A percentile compares a stretch with the other conserved stretches of the same genome.
Conservation (phyloP, 2,113 vertebrate species). For the Grus americana region DNA sequence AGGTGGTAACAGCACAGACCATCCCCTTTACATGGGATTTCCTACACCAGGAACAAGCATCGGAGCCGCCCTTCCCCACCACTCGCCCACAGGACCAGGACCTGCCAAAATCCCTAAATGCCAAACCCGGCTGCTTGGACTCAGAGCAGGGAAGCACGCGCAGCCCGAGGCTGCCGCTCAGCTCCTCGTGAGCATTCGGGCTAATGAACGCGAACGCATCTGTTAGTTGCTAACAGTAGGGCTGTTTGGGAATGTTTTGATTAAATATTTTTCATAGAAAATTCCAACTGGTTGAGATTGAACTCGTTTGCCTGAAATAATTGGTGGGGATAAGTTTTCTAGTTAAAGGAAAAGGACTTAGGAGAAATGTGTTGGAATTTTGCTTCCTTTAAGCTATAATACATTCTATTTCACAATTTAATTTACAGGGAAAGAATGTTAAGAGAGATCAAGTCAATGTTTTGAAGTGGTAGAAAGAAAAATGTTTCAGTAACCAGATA, state of each 20-base stretch:
- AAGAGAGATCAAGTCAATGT: background rate
- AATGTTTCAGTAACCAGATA: background rate
- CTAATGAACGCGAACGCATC: background rate
- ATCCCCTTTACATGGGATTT: background rate
- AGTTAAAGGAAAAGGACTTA: background rate
- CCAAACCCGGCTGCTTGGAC: accelerated
- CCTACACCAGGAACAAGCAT: accelerated
- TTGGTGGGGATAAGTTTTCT: background rate
- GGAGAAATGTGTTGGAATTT: background rate
- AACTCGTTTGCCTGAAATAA: background rate
- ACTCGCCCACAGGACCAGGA: accelerated
- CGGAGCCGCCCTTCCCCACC: background rate
- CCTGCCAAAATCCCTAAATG: accelerated
- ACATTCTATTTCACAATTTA: background rate
- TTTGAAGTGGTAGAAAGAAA: background rate
- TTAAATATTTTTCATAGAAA: background rate
- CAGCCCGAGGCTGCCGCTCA: background rate
- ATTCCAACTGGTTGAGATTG: background rate
- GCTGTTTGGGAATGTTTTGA: constrained; percentile 4
- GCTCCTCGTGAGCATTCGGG: background rate
- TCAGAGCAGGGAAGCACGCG: accelerated
- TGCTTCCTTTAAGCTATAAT: background rate
- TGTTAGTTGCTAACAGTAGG: background rate
- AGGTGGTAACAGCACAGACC: background rate
- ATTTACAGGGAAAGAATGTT: background rate